Conservation (phyloP, 2,888 invertebrate species). For the Ophion ellenae region DNA sequence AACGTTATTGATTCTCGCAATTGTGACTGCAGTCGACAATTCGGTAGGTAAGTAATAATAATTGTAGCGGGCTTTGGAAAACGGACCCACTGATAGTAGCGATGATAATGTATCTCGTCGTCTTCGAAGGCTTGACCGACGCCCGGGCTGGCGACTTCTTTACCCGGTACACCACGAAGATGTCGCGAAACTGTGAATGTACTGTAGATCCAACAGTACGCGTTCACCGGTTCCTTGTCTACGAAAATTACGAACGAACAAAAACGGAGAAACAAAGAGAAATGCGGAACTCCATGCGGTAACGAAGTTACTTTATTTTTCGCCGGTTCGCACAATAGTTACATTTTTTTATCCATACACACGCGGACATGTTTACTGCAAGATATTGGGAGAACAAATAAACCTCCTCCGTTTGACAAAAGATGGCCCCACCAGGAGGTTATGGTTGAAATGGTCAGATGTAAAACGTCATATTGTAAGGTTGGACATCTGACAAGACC, state of each 20-base stretch:
- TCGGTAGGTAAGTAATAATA: background rate
- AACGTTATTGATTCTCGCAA: no score
- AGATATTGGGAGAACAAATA: no score
- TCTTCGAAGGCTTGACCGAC: constrained; percentile 83
- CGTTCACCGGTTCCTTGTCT: constrained; percentile 88
- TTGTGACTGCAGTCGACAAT: no score
- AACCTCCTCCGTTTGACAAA: no score
- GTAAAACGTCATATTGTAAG: no score
- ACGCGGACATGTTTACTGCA: no score
- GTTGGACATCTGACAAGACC: no score
- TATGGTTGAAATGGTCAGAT: no score
- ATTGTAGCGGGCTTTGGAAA: background rate
- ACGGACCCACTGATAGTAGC: constrained; percentile 90
- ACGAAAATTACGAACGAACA: background rate
- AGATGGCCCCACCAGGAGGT: no score
- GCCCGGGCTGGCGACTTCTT: constrained; percentile 85
- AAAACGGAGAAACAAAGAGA: no score
- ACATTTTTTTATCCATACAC: no score
- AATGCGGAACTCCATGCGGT: background rate
- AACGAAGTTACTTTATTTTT: background rate
- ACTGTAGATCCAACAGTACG: constrained; percentile 92
- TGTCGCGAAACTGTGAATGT: constrained; percentile 86
- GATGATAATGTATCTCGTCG: constrained; percentile 86
- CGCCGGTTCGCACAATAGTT: no score
- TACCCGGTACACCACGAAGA: constrained; percentile 84